Base-by-base conservation (phyloP, 2,888 invertebrate genomes). In the Trachelus iudaicus region DNA sequence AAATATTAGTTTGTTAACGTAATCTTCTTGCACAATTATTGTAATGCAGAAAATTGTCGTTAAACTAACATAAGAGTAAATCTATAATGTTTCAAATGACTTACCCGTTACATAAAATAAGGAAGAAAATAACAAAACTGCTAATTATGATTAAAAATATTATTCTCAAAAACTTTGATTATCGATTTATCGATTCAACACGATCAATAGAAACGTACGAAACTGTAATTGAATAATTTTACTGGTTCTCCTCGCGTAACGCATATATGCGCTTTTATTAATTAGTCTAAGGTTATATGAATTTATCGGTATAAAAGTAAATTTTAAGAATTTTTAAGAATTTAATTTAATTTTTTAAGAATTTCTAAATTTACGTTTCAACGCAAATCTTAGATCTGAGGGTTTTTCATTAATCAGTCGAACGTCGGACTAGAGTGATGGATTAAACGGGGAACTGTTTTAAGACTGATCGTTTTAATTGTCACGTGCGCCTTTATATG, bases 181-280 rank as follows among this genome's bases (percentile, higher is more conserved):
- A 33, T 71, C 12, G 71, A 30, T 33, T 15, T 9, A 71, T 11
- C 12, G 33, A 40, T 77, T 73, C 35, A 77, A 78, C 75, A 69
- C 77, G 11, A 79, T 79, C 79, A 82, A 82, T 73, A 92, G 81
- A 86, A 92, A 92, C 69, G 92, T 93, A 79, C 93, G 92, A 86
- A 93, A 93, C 83, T 93, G 93, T 79, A 93, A 89, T 87, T 93
- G 92, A 79, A 93, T 93, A 77, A 93, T 92, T 89, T 92, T 89
- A 85, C 89, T 91, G 13, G 87, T 89, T 87, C 88, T 91, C 90
- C 88, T 90, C 81, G 87, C 82, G 89, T 91, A 91, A 90, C 90
- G 90, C 91, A 91, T 91, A 89, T 87, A 89, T 88, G 75, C 77
- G 30, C 75, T 69, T 69, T 75, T n/a, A 30, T 33, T 6, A 4